These are phyloP conservation scores for Alcis repandata DNA, from an alignment of 2,888 invertebrate genomes.

Conservation along the genomic window DNA sequence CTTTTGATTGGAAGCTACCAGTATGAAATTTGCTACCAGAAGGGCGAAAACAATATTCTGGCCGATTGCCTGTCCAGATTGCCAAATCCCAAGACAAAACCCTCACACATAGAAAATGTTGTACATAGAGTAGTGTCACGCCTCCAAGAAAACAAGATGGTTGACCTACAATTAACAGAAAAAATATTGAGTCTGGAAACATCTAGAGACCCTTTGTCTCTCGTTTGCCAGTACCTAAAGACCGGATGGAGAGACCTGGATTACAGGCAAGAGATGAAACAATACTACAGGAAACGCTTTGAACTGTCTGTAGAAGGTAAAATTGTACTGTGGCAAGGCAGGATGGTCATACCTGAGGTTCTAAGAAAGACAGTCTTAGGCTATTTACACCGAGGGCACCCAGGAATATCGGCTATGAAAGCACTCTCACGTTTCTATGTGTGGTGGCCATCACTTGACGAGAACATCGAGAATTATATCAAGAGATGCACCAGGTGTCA, in stretches of 20 bases:
- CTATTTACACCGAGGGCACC: neutral
- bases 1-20: neutral
- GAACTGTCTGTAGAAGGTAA: neutral
- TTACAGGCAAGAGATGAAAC: constrained; percentile 3
- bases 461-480: neutral
- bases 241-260: too few species aligned
- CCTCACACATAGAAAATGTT: neutral
- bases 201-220: neutral
- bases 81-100: neutral
- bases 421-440: constrained; percentile 4
- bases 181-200: neutral
- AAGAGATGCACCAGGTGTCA: neutral
- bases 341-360: neutral
- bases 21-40: neutral
- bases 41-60: constrained; percentile 5
- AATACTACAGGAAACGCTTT: neutral
- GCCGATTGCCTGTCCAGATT: constrained; percentile 4
- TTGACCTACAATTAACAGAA: neutral
- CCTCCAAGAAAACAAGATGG: neutral
- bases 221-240: neutral
- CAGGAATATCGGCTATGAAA: constrained; percentile 3
- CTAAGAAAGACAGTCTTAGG: neutral
- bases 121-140: neutral
- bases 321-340: neutral
- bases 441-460: neutral